Conservation (phyloP, 2,113 vertebrate genomes). For the Pygoscelis antarcticus region DNA sequence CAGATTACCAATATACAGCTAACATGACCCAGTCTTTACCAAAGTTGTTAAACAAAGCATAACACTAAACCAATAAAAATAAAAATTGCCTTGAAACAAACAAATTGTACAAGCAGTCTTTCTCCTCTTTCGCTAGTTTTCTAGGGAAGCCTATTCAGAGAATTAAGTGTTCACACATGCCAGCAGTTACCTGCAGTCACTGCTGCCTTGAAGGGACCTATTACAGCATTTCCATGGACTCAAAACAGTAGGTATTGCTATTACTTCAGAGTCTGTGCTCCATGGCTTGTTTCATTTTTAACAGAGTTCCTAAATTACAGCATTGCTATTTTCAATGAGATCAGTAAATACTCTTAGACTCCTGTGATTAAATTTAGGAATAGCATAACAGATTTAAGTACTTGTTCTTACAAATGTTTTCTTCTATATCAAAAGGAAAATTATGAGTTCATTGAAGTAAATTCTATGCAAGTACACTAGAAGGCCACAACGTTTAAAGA, state of each 20-base stretch:
- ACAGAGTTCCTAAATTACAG: background rate
- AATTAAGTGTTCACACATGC: fast-evolving
- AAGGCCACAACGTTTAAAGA: background rate
- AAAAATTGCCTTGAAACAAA: background rate
- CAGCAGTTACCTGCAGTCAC: background rate
- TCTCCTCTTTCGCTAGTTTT: background rate
- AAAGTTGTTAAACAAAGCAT: background rate
- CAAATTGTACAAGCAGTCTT: background rate
- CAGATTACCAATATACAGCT: background rate
- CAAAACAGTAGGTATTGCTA: background rate
- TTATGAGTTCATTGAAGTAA: background rate
- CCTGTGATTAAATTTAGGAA: background rate
- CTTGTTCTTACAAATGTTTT: background rate
- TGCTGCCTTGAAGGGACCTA: background rate
- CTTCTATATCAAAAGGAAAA: background rate
- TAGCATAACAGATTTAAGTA: background rate
- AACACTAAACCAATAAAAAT: background rate
- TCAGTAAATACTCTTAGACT: background rate
- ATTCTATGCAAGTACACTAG: background rate
- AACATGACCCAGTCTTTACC: background rate
- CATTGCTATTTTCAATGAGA: background rate
- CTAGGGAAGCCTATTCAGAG: background rate
- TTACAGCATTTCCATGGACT: background rate
- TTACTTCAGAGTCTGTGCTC: background rate
- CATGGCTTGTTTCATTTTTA: background rate